Conservation (phyloP, 2,888 invertebrate species). For the Mesodorylaimus sp. region DNA sequence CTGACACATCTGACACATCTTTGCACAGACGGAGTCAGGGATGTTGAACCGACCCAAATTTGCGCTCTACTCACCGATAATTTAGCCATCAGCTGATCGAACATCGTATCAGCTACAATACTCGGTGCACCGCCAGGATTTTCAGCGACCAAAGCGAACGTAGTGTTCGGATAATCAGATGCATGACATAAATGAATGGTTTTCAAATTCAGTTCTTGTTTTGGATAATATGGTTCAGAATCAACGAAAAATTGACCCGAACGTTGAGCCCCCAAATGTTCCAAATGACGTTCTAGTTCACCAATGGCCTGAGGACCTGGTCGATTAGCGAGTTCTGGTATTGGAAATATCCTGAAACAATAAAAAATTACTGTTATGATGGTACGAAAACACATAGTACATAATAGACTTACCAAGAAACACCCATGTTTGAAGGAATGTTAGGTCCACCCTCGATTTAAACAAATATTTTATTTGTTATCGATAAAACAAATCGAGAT, state of each 20-base stretch:
- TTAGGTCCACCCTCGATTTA: too few relatives aligned
- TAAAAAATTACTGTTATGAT: background rate
- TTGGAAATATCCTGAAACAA: slow-evolving; percentile 1
- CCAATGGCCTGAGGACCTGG: background rate
- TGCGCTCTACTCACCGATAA: too few relatives aligned
- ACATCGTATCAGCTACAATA: background rate
- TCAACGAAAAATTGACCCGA: background rate
- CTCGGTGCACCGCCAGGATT: background rate
- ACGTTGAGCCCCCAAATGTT: background rate
- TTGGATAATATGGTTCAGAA: slow-evolving; percentile 1
- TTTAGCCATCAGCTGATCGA: slow-evolving; percentile 1
- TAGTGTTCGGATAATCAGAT: background rate
- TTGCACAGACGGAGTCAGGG: too few relatives aligned
- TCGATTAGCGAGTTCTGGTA: background rate
- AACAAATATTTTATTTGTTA: too few relatives aligned
- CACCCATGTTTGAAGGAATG: background rate
- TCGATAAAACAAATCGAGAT: too few relatives aligned
- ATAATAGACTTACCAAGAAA: background rate
- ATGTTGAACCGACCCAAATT: too few relatives aligned
- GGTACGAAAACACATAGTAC: background rate
- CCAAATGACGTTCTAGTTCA: background rate
- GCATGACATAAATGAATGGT: slow-evolving; percentile 4
- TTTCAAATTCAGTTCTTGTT: background rate
- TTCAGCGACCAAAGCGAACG: background rate
- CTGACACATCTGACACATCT: too few relatives aligned